These are phyloP conservation scores for Muscicapa striata DNA, from an alignment of 2,797 vertebrate species.

Conservation along the genomic window DNA sequence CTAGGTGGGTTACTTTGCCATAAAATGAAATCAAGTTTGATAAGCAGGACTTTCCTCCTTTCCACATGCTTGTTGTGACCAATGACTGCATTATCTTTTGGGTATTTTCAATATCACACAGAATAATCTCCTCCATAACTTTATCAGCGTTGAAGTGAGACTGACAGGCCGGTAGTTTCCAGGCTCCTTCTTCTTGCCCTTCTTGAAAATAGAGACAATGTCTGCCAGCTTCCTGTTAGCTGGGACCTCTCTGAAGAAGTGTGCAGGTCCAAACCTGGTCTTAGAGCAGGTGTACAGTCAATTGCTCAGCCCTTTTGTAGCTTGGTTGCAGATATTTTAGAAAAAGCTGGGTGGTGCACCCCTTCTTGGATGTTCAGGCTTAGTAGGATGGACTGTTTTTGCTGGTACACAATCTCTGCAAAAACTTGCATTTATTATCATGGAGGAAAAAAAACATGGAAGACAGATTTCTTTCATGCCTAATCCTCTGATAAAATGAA, in stretches of 20 bases:
- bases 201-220: neutral
- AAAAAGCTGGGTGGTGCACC: neutral
- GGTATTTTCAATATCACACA: neutral
- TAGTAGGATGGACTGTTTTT: neutral
- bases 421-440: neutral
- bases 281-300: neutral
- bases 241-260: neutral
- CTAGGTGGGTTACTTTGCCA: neutral
- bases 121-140: neutral
- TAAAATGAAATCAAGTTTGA: neutral
- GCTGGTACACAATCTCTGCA: neutral
- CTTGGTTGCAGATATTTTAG: neutral
- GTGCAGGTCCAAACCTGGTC: neutral
- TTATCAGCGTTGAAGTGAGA: neutral
- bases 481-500: neutral
- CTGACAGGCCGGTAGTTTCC: too few species aligned
- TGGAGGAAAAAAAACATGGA: neutral
- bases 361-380: neutral
- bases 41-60: neutral
- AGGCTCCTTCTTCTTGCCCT: neutral
- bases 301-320: neutral
- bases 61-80: neutral
- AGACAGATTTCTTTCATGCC: neutral
- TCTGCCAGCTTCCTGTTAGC: accelerated
- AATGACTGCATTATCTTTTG: accelerated